Evolutionary conservation across 2,888 invertebrate species (phyloP).

Genomic region (Ennomos fuscantarius): DNA sequence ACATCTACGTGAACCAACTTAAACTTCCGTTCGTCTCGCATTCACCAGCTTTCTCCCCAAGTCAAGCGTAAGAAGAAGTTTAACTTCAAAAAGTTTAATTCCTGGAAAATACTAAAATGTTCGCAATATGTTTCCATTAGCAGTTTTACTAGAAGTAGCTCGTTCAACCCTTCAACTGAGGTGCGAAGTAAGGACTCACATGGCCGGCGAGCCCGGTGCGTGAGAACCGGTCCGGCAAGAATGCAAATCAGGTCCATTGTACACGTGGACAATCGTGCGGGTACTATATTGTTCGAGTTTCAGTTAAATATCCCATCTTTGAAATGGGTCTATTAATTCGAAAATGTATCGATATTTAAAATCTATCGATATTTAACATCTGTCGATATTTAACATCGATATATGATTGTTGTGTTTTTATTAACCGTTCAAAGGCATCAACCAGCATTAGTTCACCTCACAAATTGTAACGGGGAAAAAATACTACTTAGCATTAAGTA

Average conservation of each 20-base stretch:
- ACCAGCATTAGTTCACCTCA: no score
- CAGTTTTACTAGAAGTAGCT: background rate
- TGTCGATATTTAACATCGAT: slow-evolving; percentile 4
- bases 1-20: no score
- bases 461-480: no score
- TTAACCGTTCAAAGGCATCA: no score
- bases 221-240: slow-evolving; percentile 75
- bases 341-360: background rate
- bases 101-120: no score
- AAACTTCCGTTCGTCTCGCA: no score
- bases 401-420: no score
- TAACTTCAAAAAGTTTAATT: no score
- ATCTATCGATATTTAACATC: slow-evolving; percentile 11
- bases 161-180: slow-evolving; percentile 24
- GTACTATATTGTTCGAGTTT: slow-evolving; percentile 58
- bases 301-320: slow-evolving; percentile 7
- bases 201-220: slow-evolving; percentile 48
- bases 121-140: no score
- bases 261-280: slow-evolving; percentile 69
- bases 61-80: no score
- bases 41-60: no score
- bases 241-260: slow-evolving; percentile 78
- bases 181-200: slow-evolving; percentile 41
- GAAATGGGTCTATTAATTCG: slow-evolving; percentile 13
- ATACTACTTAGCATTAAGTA: no score